phyloP scores from a whole-genome alignment of 1,140 invertebrate genomes.

The Maconellicoccus hirsutus region DNA sequence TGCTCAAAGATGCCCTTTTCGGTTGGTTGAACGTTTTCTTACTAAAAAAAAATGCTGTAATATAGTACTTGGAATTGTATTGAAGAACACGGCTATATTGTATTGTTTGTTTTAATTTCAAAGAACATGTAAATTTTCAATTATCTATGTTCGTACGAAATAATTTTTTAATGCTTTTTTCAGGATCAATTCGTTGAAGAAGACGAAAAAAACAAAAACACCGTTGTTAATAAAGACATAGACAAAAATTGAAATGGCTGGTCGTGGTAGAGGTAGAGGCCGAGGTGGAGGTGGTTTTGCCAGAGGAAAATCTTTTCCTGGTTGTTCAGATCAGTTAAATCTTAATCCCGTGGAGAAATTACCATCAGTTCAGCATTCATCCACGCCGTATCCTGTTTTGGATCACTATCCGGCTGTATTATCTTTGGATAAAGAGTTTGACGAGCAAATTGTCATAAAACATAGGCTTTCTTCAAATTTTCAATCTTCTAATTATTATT shows the following conservation, averaged over 20 bases:
- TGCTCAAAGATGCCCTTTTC: too few species aligned
- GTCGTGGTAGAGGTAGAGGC: conserved; percentile 17
- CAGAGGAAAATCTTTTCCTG: not conserved
- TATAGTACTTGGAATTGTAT: too few species aligned
- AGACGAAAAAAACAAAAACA: conserved; percentile 16
- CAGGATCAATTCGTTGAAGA: conserved; percentile 1
- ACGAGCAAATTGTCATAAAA: conserved; percentile 24
- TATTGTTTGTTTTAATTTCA: too few species aligned
- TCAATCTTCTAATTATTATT: conserved; percentile 18
- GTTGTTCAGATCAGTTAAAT: conserved; percentile 8
- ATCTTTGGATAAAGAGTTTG: conserved; percentile 26
- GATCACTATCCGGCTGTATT: conserved; percentile 25
- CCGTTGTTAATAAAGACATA: not conserved
- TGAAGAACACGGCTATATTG: too few species aligned
- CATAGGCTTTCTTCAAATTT: conserved; percentile 21
- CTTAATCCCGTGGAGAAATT: conserved; percentile 6
- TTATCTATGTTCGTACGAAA: too few species aligned
- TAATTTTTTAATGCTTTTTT: too few species aligned
- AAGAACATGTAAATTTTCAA: too few species aligned
- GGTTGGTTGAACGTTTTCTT: conserved; percentile 6
- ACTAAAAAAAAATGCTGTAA: too few species aligned
- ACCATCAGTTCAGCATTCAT: conserved; percentile 18
- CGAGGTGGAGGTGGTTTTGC: conserved; percentile 13
- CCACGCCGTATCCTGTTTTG: conserved; percentile 23
- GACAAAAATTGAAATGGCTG: conserved; percentile 26